Conservation (phyloP, 1,140 invertebrate species). For the Geopemphigus sp. region DNA sequence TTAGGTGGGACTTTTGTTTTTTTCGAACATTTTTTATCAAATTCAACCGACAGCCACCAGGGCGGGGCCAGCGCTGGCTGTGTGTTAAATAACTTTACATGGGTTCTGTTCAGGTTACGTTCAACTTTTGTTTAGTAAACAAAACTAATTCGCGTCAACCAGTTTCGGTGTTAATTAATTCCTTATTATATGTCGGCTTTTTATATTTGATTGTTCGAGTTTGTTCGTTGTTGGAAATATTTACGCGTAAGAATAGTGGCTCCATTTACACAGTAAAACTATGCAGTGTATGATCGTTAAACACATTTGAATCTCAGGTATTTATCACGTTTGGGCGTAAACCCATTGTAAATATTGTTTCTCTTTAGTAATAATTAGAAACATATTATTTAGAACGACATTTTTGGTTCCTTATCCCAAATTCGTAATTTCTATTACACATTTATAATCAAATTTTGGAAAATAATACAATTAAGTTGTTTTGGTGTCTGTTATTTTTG, state of each 20-base stretch:
- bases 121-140: constrained; percentile 23
- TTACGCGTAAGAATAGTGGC: too few species aligned
- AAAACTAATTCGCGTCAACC: neutral
- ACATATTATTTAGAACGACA: neutral
- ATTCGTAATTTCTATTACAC: neutral
- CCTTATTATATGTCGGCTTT: neutral
- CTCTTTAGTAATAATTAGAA: neutral
- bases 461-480: neutral
- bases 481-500: neutral
- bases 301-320: constrained; percentile 35
- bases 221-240: neutral
- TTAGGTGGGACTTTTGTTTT: neutral
- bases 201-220: neutral
- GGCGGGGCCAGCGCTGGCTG: neutral
- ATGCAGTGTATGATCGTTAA: constrained; percentile 26
- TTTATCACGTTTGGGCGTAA: constrained; percentile 34
- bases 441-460: neutral
- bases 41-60: neutral
- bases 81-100: neutral
- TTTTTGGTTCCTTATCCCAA: neutral
- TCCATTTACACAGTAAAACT: neutral
- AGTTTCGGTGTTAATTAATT: neutral
- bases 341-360: neutral
- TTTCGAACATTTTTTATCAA: neutral
- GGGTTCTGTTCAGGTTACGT: neutral